Base-by-base conservation (phyloP, 2,113 vertebrate genomes). In the Laterallus jamaicensis region DNA sequence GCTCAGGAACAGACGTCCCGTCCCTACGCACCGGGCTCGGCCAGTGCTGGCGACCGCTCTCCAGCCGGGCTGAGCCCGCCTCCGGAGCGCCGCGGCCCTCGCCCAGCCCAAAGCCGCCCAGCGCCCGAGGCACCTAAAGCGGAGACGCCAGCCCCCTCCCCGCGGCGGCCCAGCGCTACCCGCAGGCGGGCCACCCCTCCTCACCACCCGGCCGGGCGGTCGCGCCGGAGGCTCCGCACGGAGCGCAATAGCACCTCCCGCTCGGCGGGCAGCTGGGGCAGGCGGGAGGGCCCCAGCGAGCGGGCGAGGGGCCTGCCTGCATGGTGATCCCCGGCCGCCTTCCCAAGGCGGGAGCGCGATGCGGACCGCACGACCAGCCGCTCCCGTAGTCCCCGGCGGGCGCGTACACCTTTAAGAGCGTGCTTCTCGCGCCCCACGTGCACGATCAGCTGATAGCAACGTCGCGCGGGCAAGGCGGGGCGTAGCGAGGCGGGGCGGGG, bases 381-480 rank as follows among this genome's bases (percentile, higher is more conserved):
- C 44, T 47, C 16, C 44, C 44, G 44, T 19, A 47, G 44, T 18
- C 9, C 44, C 8, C 17, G 17, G 13, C 11, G 18, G 37, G 55
- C 42, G n/a, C 31, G 4, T 83, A 3, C 73, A 9, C 79, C 94
- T 95, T 95, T 95, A 95, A 95, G 91, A 28, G 50, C 58, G 37
- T 5, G n/a, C 21, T 1, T 8, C 37, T 13, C 42, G n/a, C 37
- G 8, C 67, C 82, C 78, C 90, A 79, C 93, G 90, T 75, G 71
- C 35, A 77, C 26, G 35, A 89, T 92, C 93, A 94, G 90, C 90
- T 94, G 93, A 94, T 32, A 4, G 59, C 8, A 40, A 18, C 66
- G 75, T 14, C 58, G 3, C 24, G n/a, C n/a, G 49, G 32, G 44
- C 15, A 19, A 17, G 39, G 74, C 44, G 63, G 35, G 35, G 67